A percentile compares a stretch with the other conserved stretches of the same genome.
phyloP scores from a whole-genome alignment of 2,888 invertebrate species.

The Phortica magna region DNA sequence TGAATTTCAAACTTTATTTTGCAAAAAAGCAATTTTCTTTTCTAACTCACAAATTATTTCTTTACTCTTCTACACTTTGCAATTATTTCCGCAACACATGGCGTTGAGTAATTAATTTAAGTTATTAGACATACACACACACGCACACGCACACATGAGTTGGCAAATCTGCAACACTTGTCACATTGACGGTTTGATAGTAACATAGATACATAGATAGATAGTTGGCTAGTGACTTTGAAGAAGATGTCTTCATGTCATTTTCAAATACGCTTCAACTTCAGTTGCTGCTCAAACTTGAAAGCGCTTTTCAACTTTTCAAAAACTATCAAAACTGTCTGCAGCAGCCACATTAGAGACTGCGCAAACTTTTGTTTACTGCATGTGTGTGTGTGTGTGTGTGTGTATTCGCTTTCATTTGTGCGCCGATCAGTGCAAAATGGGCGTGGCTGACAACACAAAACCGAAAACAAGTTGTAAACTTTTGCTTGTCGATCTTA shows the following conservation, averaged over 20 bases:
- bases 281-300: conserved; percentile 46
- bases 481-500: conserved; percentile 19
- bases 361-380: conserved; percentile 16
- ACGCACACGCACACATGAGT: conserved; percentile 44
- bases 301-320: conserved; percentile 51
- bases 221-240: conserved; percentile 17
- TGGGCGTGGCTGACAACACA: background rate
- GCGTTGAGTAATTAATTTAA: conserved; percentile 57
- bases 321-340: conserved; percentile 63
- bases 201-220: background rate
- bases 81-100: conserved; percentile 21
- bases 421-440: background rate
- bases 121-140: conserved; percentile 20
- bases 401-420: background rate
- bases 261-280: conserved; percentile 44
- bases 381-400: conserved; percentile 30
- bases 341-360: conserved; percentile 31
- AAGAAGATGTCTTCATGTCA: conserved; percentile 47
- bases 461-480: background rate
- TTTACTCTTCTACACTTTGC: background rate
- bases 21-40: background rate
- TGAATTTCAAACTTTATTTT: too few relatives aligned
- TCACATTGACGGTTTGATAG: background rate
- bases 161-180: conserved; percentile 10
- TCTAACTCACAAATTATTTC: background rate